Percentiles rank a stretch among this genome's conserved stretches.
Conservation (phyloP, 2,888 invertebrate species). For the Zhengitettix transpicula region DNA sequence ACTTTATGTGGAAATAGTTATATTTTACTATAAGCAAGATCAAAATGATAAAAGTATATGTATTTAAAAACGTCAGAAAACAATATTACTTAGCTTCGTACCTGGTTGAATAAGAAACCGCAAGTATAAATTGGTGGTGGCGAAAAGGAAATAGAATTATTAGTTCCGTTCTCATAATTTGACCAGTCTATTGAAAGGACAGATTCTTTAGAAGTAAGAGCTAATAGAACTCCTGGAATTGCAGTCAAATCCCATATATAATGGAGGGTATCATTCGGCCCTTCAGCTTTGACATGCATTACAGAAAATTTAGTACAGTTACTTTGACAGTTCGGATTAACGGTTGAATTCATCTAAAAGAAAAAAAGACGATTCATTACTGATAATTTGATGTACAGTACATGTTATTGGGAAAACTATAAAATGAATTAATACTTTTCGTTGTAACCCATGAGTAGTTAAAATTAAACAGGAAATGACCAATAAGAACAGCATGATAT, state of each 20-base stretch:
- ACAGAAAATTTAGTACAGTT: conserved; percentile 24
- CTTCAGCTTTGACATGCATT: conserved; percentile 37
- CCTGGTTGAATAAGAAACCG: conserved; percentile 42
- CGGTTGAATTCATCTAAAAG: conserved; percentile 19
- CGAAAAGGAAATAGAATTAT: conserved; percentile 25
- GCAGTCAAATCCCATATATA: conserved; percentile 50
- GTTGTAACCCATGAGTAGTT: too few relatives aligned
- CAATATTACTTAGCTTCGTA: conserved; percentile 21
- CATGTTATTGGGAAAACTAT: too few relatives aligned
- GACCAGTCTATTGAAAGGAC: conserved; percentile 35
- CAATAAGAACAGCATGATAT: too few relatives aligned
- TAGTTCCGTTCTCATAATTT: conserved; percentile 18
- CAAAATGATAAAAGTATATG: not conserved
- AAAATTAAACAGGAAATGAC: too few relatives aligned
- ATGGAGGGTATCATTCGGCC: conserved; percentile 40
- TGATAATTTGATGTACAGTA: too few relatives aligned
- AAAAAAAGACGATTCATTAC: not conserved
- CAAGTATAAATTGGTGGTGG: conserved; percentile 36
- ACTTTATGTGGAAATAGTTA: not conserved
- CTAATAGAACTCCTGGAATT: conserved; percentile 38
- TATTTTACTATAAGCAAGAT: not conserved
- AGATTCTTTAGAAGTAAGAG: conserved; percentile 30
- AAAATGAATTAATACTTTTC: too few relatives aligned
- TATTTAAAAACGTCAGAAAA: not conserved
- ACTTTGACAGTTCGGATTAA: conserved; percentile 23